Evolutionary conservation across 2,888 invertebrate genomes (phyloP).

Genomic region (Bugulina stolonifera): DNA sequence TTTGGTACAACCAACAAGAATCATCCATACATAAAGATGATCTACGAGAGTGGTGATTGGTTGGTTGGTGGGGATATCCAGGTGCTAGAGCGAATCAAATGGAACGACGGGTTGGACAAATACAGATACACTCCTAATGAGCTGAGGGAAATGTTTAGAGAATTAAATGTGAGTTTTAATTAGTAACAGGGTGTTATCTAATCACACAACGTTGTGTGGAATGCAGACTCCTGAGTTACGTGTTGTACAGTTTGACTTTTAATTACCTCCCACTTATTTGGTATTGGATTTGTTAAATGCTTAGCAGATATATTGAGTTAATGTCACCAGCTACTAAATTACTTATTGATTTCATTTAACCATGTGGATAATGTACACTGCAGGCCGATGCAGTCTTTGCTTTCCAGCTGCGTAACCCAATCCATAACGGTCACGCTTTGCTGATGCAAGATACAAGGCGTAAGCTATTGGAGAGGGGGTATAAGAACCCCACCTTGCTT

Average conservation of each 20-base stretch:
- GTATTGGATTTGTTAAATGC: too few relatives aligned
- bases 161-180: conserved; percentile 42
- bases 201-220: too few relatives aligned
- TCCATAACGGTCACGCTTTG: conserved; percentile 97
- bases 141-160: conserved; percentile 69
- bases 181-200: too few relatives aligned
- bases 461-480: conserved; percentile 53
- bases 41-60: conserved; percentile 89
- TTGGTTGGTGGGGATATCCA: conserved; percentile 88
- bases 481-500: conserved; percentile 84
- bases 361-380: too few relatives aligned
- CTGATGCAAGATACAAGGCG: conserved; percentile 70
- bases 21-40: conserved; percentile 88
- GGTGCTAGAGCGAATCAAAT: conserved; percentile 78
- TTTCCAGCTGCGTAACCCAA: conserved; percentile 92
- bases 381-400: conserved; percentile 94
- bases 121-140: conserved; percentile 92
- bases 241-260: too few relatives aligned
- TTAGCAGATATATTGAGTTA: too few relatives aligned
- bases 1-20: conserved; percentile 80
- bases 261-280: too few relatives aligned
- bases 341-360: too few relatives aligned
- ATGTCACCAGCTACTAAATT: too few relatives aligned
- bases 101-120: conserved; percentile 90
- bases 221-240: too few relatives aligned